Evolutionary conservation across 2,888 invertebrate species (phyloP).

Genomic region (Eustalomyia histrio): DNA sequence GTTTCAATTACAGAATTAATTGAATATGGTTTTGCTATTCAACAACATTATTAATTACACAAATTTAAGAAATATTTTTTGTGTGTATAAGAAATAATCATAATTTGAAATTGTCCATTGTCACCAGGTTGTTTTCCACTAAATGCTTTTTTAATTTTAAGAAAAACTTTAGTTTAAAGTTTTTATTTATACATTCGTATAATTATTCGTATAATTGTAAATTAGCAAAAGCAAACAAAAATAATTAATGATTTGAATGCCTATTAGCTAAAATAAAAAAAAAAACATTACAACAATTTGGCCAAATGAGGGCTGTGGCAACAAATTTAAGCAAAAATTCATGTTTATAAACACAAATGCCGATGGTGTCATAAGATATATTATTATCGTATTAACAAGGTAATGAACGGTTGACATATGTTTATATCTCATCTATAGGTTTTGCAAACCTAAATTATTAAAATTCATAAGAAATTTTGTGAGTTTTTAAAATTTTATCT

Average conservation of each 20-base stretch:
- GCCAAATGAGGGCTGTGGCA: conserved; percentile 52
- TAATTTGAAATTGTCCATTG: neutral
- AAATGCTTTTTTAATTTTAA: neutral
- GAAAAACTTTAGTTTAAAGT: neutral
- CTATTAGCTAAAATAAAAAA: conserved; percentile 21
- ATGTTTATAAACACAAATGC: conserved; percentile 14
- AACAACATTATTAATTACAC: no score
- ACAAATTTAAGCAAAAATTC: conserved; percentile 13
- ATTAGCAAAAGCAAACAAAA: conserved; percentile 38
- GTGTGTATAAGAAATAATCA: no score
- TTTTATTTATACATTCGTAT: neutral
- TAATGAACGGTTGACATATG: conserved; percentile 21
- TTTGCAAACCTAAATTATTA: neutral
- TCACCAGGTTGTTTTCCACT: neutral
- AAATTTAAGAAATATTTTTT: no score
- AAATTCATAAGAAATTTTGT: no score
- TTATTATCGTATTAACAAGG: conserved; percentile 38
- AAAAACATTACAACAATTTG: conserved; percentile 52
- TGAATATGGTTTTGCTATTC: no score
- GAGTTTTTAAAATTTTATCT: neutral
- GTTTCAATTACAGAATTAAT: no score
- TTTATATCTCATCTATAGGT: neutral
- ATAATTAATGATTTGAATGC: conserved; percentile 57
- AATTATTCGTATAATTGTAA: conserved; percentile 14
- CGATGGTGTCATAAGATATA: conserved; percentile 54